Evolutionary conservation across 2,797 vertebrate species (phyloP).

Genomic region (Pipistrellus nathusii): DNA sequence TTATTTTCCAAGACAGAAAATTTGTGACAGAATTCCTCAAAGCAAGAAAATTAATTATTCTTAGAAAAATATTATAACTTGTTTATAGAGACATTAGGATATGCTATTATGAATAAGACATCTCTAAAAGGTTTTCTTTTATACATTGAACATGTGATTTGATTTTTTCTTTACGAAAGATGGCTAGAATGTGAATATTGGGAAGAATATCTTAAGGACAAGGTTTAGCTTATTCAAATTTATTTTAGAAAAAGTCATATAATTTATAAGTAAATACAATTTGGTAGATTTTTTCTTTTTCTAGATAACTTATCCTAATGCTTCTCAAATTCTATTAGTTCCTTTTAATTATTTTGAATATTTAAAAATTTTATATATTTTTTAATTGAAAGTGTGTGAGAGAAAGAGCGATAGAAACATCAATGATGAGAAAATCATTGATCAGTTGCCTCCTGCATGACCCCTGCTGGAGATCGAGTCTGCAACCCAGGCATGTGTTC

Average conservation of each 20-base stretch:
- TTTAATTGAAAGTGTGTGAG: no score
- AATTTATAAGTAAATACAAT: conserved; percentile 42
- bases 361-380: not conserved
- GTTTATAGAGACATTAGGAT: conserved; percentile 24
- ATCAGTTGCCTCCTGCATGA: no score
- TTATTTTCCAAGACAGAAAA: conserved; percentile 12
- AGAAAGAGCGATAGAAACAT: no score
- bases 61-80: conserved; percentile 42
- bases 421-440: no score
- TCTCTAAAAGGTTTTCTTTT: not conserved
- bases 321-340: conserved; percentile 48
- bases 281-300: not conserved
- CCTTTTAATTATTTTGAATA: conserved; percentile 52
- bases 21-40: not conserved
- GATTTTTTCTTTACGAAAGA: conserved; percentile 65
- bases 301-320: not conserved
- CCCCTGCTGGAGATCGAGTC: no score
- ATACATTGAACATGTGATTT: not conserved
- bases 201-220: conserved; percentile 19
- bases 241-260: conserved; percentile 38
- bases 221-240: conserved; percentile 10
- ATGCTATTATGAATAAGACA: conserved; percentile 30
- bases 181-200: not conserved
- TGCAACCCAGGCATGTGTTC: no score
- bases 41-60: conserved; percentile 48